Evolutionary conservation across 2,888 invertebrate genomes (phyloP), one percentile per base, ranked within the genome.

Genomic region (Galerucella calmariensis): DNA sequence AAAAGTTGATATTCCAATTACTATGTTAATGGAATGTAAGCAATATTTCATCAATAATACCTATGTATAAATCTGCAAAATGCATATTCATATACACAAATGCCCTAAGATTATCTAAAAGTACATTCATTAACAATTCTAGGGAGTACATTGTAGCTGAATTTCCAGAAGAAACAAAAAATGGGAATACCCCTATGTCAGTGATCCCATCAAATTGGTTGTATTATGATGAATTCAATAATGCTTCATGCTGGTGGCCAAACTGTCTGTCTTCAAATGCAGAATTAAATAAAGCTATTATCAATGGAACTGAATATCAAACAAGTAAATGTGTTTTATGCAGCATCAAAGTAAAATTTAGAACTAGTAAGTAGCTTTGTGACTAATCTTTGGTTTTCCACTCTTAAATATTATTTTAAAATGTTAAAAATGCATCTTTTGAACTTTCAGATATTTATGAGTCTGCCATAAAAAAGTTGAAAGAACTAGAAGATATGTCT

Each of bases 121-220:
- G 14, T 51, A 51, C n/a, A 51, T 51, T 14, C 2, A 14, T 12
- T 2, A 51, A 51, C 51, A 51, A 2, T 51, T 51, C 14, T 51
- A 51, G 51, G 51, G 51, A 51, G 51, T 51, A 51, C n/a, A 51
- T 51, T 51, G 51, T 51, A 14, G 51, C 51, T 51, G 51, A 51
- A 2, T 51, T 51, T 51, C 51, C 51, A 2, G 51, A 51, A 51
- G 51, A 51, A 46, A 46, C 46, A 46, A 4, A 46, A 46, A 46
- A 51, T 51, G 51, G 51, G 51, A 51, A 51, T 51, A 51, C 51
- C 14, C n/a, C n/a, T 14, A 51, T 51, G 51, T 51, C 51, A 51
- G 51, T 51, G 51, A 14, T 51, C 51, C 51, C 51, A 51, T 51
- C 14, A 14, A 51, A 51, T 51, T 51, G 51, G 51, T 51, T 51